Evolutionary conservation across 2,113 vertebrate genomes (phyloP).

Genomic region (Pseudorectes ferrugineus): DNA sequence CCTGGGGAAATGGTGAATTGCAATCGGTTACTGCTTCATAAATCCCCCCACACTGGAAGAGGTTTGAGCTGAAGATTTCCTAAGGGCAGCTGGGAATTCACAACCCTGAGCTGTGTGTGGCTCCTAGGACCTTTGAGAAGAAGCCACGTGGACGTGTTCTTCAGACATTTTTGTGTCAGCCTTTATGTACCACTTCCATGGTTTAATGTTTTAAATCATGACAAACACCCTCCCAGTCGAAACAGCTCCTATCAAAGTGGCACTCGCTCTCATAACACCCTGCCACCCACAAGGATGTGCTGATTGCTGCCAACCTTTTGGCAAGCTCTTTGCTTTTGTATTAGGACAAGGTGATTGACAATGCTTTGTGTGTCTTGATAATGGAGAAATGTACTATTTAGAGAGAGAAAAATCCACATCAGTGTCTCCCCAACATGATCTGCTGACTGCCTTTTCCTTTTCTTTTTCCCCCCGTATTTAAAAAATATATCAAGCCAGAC

Average conservation of each 20-base stretch:
- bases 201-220: neutral
- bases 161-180: neutral
- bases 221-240: neutral
- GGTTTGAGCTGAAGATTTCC: neutral
- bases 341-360: slow-evolving; percentile 6
- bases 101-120: neutral
- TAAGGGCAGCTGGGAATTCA: neutral
- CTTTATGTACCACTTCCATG: neutral
- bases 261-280: neutral
- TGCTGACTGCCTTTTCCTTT: neutral
- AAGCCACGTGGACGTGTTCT: neutral
- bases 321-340: slow-evolving; percentile 24
- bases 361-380: slow-evolving; percentile 6
- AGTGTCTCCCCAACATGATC: neutral
- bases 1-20: neutral
- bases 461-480: neutral
- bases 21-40: neutral
- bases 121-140: neutral
- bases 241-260: neutral
- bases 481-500: neutral
- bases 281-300: neutral
- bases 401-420: neutral
- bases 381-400: neutral
- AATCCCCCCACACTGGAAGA: neutral
- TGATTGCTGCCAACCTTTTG: neutral